Evolutionary conservation across 2,888 invertebrate species (phyloP), one percentile per base, ranked within the genome.

Genomic region (Serripes groenlandicus): DNA sequence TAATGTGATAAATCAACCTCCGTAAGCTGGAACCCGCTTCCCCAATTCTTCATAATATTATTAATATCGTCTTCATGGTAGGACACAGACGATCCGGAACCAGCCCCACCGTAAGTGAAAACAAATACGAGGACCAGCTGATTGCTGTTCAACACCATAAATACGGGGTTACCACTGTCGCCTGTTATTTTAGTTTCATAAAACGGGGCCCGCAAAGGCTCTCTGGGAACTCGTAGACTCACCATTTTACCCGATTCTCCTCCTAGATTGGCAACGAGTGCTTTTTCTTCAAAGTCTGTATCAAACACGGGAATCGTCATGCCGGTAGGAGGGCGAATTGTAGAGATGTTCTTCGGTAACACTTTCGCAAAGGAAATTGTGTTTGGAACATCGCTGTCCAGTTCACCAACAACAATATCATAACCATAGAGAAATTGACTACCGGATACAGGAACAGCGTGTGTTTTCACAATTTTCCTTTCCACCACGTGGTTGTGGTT

Each of bases 151-250:
- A 90, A 76, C 9, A 90, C 84, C 32, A 91, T 83, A 75, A 91
- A 91, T n/a, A 82, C 85, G 0, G 91, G 91, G 70, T 91, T 91
- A 4, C 91, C 91, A 70, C 90, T 90, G 75, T 91, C 91, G 2
- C 90, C 91, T 0, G 62, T 54, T 32, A 91, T 90, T 78, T 90
- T 91, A 9, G 70, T 28, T 66, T 91, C 90, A 62, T 88, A 91
- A 64, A 87, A 86, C 5, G 75, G 74, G 42, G 81, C 75, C 11
- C 90, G 75, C 9, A 86, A 70, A 28, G 88, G 78, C 2, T 56
- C 68, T 18, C 42, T 30, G 0, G 85, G 87, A 11, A 28, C 35
- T 28, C 73, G 73, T 7, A 91, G 79, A 11, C 75, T 35, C 7
- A 85, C 88, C 81, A 88, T 87, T n/a, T 54, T 81, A 11, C 79